phyloP scores from a whole-genome alignment of 2,888 invertebrate species.

The Peribatodes rhomboidaria region DNA sequence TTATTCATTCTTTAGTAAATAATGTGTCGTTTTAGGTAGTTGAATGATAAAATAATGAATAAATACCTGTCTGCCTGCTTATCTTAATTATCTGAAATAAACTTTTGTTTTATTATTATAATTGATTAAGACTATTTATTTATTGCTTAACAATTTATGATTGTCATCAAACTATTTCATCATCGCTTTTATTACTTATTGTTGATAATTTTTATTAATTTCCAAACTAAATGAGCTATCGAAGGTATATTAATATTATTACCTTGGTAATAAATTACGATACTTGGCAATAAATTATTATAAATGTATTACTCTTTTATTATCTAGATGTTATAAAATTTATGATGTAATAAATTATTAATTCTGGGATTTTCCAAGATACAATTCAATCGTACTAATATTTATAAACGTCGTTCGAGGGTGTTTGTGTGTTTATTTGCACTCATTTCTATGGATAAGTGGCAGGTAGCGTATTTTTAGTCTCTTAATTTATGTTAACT shows the following conservation, averaged over 20 bases:
- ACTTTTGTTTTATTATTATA: too few relatives aligned
- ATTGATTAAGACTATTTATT: neutral
- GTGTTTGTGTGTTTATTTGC: neutral
- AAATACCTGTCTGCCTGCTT: too few relatives aligned
- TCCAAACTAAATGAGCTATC: neutral
- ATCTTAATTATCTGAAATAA: too few relatives aligned
- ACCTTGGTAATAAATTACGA: constrained; percentile 8
- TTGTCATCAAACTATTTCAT: neutral
- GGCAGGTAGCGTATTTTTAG: too few relatives aligned
- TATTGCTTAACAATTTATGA: neutral
- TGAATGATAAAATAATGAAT: too few relatives aligned
- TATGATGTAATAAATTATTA: constrained; percentile 4
- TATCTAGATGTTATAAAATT: constrained; percentile 1
- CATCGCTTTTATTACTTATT: neutral
- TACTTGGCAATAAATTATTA: constrained; percentile 7
- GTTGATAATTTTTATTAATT: neutral
- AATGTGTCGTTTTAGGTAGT: too few relatives aligned
- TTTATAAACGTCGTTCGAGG: neutral
- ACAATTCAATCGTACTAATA: neutral
- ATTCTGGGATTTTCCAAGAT: constrained; percentile 1
- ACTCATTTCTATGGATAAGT: neutral
- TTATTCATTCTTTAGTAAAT: too few relatives aligned
- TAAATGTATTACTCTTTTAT: constrained; percentile 2
- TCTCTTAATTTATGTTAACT: too few relatives aligned
- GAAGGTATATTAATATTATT: too few relatives aligned